A percentile compares a stretch with the other conserved stretches of the same genome.
These are phyloP conservation scores for Seriola rivoliana DNA, from an alignment of 2,113 vertebrate species.

Conservation along the genomic window DNA sequence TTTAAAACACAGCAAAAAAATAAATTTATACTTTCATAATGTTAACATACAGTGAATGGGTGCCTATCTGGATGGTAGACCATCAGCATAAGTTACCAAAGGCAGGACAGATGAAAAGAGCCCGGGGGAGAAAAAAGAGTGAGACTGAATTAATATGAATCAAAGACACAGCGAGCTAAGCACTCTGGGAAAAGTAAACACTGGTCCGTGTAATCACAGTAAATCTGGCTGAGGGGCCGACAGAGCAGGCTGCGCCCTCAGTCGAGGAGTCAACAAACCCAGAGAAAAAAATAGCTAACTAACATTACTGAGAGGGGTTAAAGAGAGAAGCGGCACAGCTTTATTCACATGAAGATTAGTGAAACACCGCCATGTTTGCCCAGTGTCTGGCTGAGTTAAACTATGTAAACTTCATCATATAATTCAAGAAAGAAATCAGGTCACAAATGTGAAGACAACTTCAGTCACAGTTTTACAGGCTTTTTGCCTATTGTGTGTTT, in stretches of 20 bases:
- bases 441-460: conserved; percentile 42
- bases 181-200: conserved; percentile 86
- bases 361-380: conserved; percentile 65
- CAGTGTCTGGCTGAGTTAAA: conserved; percentile 64
- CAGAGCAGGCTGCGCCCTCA: conserved; percentile 54
- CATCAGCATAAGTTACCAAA: conserved; percentile 16
- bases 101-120: conserved; percentile 50
- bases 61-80: conserved; percentile 6
- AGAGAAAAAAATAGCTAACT: conserved; percentile 46
- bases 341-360: conserved; percentile 70
- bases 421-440: conserved; percentile 46
- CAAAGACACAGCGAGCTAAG: conserved; percentile 72
- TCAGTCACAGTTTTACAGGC: neutral
- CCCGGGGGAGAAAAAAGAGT: conserved; percentile 1
- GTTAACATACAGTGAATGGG: conserved; percentile 30
- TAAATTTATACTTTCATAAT: conserved; percentile 20
- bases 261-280: conserved; percentile 78
- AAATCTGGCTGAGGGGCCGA: conserved; percentile 63
- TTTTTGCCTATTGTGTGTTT: neutral
- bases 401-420: conserved; percentile 43
- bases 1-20: conserved; percentile 9
- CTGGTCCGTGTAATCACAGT: conserved; percentile 69
- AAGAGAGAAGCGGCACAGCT: conserved; percentile 53
- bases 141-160: conserved; percentile 69
- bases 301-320: conserved; percentile 67